phyloP scores from a whole-genome alignment of 30 jellyfish, hydroid and myxozoan species.

The Chrysaora quinquecirrha region DNA sequence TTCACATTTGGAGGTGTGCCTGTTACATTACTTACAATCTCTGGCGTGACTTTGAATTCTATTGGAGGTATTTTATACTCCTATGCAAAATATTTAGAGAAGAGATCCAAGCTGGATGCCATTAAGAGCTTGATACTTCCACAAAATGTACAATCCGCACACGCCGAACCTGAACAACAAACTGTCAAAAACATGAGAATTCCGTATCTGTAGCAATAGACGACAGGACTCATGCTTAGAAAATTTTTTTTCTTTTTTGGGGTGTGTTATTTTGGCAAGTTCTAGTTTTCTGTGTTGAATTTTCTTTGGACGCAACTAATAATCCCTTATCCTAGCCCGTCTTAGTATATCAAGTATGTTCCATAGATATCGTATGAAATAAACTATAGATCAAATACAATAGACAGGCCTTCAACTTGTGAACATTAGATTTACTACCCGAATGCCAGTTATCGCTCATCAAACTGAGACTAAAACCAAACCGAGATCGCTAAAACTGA shows the following conservation, averaged over 20 bases:
- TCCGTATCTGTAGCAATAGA: conserved; percentile 29
- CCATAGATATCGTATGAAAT: no score
- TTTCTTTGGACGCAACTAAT: no score
- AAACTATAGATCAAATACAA: no score
- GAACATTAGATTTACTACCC: no score
- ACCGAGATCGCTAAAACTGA: no score
- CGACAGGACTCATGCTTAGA: conserved; percentile 59
- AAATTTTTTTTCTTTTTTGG: background rate
- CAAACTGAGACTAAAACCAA: no score
- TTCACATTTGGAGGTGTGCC: conserved; percentile 98
- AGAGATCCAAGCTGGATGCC: conserved; percentile 39
- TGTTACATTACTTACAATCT: conserved; percentile 67
- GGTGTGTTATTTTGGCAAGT: background rate
- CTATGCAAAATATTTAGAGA: conserved; percentile 79
- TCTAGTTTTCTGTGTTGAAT: no score
- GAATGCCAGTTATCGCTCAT: no score
- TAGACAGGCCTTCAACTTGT: no score
- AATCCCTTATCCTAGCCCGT: no score
- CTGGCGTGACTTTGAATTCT: conserved; percentile 87
- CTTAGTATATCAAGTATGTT: no score
- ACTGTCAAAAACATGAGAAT: background rate
- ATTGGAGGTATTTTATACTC: conserved; percentile 88
- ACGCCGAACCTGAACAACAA: background rate
- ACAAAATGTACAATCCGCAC: background rate
- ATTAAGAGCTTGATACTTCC: conserved; percentile 22